Percentiles rank a stretch among this genome's conserved stretches.
Conservation (phyloP, 2,797 vertebrate genomes). For the Yasuhikotakia modesta region DNA sequence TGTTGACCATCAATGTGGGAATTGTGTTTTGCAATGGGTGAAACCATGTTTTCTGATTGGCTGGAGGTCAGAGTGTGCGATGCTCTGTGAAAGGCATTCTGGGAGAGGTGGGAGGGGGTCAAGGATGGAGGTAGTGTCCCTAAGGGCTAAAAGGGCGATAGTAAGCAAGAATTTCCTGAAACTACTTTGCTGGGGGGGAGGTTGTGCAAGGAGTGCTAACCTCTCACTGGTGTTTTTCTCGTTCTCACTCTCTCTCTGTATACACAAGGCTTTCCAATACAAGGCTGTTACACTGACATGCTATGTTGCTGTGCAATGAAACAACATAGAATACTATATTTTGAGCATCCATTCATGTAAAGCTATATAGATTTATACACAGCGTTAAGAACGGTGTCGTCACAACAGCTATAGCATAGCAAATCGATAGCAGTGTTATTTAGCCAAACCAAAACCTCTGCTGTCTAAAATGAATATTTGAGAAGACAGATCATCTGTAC, state of each 20-base stretch:
- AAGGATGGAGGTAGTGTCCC: slow-evolving; percentile 69
- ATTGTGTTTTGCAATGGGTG: slow-evolving; percentile 78
- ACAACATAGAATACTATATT: slow-evolving; percentile 11
- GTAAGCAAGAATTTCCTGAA: slow-evolving; percentile 65
- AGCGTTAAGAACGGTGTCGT: slow-evolving; percentile 1
- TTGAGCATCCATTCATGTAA: slow-evolving; percentile 8
- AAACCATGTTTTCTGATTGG: slow-evolving; percentile 79
- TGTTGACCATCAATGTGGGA: slow-evolving; percentile 87
- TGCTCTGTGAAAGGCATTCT: slow-evolving; percentile 76
- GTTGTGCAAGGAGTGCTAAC: slow-evolving; percentile 40
- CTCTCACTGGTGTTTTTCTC: background rate
- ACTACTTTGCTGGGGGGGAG: slow-evolving; percentile 47
- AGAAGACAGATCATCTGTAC: slow-evolving; percentile 28
- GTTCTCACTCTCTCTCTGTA: background rate
- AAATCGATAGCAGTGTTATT: background rate
- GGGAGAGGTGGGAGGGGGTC: slow-evolving; percentile 65
- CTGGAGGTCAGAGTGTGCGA: slow-evolving; percentile 77
- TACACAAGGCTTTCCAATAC: background rate
- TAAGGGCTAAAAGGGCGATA: slow-evolving; percentile 65
- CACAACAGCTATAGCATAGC: slow-evolving; percentile 12
- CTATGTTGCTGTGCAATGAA: background rate
- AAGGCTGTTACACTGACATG: background rate
- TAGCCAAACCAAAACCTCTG: slow-evolving; percentile 1
- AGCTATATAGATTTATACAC: slow-evolving; percentile 1
- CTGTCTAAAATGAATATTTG: background rate